These are phyloP conservation scores for Acyrthosiphon pisum DNA, from an alignment of 1,140 invertebrate genomes.

Conservation along the genomic window DNA sequence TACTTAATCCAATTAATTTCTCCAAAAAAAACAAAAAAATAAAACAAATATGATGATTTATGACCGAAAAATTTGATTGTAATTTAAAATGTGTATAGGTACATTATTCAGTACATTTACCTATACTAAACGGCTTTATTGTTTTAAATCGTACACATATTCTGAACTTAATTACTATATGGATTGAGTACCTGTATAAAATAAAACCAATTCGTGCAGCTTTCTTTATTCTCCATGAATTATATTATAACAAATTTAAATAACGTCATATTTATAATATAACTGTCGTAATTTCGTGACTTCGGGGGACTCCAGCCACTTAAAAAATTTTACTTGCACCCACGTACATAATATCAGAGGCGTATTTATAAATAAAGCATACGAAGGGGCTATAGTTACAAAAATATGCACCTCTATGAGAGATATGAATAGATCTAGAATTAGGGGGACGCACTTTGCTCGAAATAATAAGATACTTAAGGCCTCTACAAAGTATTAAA, in stretches of 20 bases:
- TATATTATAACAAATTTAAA: neutral
- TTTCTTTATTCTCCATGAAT: neutral
- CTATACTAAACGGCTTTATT: neutral
- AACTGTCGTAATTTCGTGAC: neutral
- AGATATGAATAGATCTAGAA: neutral
- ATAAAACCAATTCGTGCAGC: neutral
- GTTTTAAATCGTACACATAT: neutral
- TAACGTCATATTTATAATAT: neutral
- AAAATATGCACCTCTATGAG: neutral
- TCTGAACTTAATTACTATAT: neutral
- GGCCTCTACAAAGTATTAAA: neutral
- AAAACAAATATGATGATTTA: neutral
- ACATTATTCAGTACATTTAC: neutral
- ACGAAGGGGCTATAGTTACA: neutral
- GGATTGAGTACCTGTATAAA: neutral
- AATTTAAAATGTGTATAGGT: neutral
- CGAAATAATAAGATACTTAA: too few species aligned
- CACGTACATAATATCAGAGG: neutral
- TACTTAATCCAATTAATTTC: neutral
- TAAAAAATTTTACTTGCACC: neutral
- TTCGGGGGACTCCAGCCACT: neutral
- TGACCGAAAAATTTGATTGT: neutral
- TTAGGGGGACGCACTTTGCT: neutral
- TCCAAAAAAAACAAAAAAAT: neutral
- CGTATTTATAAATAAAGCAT: neutral